Evolutionary conservation across 2,888 invertebrate species (phyloP), one percentile per base, ranked within the genome.

Genomic region (Papilio demoleus): DNA sequence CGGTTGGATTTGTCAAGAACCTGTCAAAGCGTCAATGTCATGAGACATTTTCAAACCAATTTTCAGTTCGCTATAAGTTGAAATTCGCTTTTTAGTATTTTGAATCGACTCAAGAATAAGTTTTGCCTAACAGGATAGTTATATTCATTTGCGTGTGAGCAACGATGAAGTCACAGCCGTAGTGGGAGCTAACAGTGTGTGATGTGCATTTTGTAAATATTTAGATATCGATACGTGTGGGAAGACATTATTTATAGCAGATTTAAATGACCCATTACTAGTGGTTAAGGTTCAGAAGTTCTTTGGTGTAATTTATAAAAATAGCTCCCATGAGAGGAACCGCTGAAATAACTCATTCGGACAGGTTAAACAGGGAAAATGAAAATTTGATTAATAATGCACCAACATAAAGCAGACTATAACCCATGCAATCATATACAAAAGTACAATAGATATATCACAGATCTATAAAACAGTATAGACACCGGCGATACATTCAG

Each of bases 221-320:
- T 27, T 36, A 36, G 22, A 45, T 42, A 56, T 3, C 9, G 19
- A 31, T 1, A 50, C 45, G 58, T 93, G 93, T 90, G 90, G 90
- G 88, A 90, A 64, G 83, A 84, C 72, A 82, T 88, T n/a, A n/a
- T n/a, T n/a, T 2, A 91, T 97, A 80, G 94, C 96, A 78, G 94
- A 95, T 81, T 93, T 97, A 67, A 96, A 96, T 82, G 95, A 95
- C 81, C 96, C 97, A 8, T 86, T 94, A 71, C 87, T 97, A 75
- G 97, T 97, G 27, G 94, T 96, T 24, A 94, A 94, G 83, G 95
- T 97, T 78, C 97, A 97, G 85, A 93, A 94, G 77, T 95, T 94
- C 84, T 97, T 97, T 84, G 97, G 97, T 70, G 94, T 97, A 31
- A 91, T 92, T 73, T 94, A 94, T 78, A 85, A 88, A 76, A 87